phyloP scores from a whole-genome alignment of 2,888 invertebrate species.

The Uloborus plumipes region DNA sequence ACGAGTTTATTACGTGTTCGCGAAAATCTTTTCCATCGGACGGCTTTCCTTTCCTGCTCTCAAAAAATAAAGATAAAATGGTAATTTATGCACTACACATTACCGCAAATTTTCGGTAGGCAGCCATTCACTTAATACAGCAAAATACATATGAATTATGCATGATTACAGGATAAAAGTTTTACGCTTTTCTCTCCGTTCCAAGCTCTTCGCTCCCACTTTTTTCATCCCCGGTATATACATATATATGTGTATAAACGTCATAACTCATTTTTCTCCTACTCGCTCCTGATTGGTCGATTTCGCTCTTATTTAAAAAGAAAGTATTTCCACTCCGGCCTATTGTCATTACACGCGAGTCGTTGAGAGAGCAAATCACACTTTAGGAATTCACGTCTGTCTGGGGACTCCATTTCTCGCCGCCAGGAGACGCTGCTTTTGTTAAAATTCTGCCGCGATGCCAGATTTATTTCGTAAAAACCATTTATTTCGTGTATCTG shows the following conservation, averaged over 20 bases:
- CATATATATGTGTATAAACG: constrained; percentile 37
- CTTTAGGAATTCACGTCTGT: constrained; percentile 56
- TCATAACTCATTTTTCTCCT: constrained; percentile 54
- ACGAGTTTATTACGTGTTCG: constrained; percentile 59
- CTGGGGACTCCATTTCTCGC: constrained; percentile 40
- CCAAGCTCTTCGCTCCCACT: constrained; percentile 1
- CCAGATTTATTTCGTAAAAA: constrained; percentile 61
- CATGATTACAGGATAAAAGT: constrained; percentile 63
- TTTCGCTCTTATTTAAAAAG: constrained; percentile 29
- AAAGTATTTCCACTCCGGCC: constrained; percentile 49
- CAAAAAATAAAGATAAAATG: constrained; percentile 63
- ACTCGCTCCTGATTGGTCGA: constrained; percentile 52
- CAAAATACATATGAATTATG: constrained; percentile 62
- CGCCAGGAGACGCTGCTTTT: constrained; percentile 46
- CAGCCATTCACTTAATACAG: constrained; percentile 62
- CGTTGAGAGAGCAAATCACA: constrained; percentile 57
- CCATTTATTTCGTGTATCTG: constrained; percentile 56
- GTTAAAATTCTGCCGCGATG: constrained; percentile 38
- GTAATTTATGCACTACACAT: constrained; percentile 62
- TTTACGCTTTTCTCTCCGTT: constrained; percentile 41
- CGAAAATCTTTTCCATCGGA: constrained; percentile 16
- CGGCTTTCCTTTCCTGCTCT: constrained; percentile 1
- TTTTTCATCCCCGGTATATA: constrained; percentile 16
- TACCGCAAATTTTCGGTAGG: constrained; percentile 54
- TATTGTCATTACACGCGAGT: constrained; percentile 56